These are phyloP conservation scores for Brachionus manjavacas DNA, from an alignment of 1,140 invertebrate species.

Conservation along the genomic window DNA sequence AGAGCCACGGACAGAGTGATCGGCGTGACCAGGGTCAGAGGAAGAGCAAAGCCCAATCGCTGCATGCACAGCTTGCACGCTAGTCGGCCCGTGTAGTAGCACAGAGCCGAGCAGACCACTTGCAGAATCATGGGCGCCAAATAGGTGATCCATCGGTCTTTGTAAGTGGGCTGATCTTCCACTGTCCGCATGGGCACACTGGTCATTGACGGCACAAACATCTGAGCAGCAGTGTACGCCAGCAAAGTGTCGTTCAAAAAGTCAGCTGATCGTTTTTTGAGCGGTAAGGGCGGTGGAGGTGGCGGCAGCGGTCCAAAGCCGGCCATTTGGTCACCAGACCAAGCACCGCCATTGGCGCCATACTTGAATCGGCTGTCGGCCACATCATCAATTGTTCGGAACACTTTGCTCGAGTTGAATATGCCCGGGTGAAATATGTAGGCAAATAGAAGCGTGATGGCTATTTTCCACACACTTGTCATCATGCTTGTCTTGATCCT, in stretches of 20 bases:
- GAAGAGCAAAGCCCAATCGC: constrained; percentile 66
- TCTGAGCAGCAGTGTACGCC: not conserved
- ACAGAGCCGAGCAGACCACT: constrained; percentile 45
- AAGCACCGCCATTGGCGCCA: not conserved
- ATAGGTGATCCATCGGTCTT: constrained; percentile 10
- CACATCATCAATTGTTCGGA: not conserved
- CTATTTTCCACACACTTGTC: constrained; percentile 49
- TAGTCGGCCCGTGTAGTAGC: constrained; percentile 49
- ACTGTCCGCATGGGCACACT: not conserved
- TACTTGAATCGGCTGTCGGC: not conserved
- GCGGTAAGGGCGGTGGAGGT: not conserved
- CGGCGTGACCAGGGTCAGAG: constrained; percentile 83
- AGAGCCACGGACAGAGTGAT: constrained; percentile 76
- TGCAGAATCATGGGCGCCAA: constrained; percentile 37
- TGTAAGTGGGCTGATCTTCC: not conserved
- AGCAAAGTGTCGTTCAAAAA: not conserved
- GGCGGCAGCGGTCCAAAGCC: constrained; percentile 25
- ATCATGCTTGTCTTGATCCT: constrained; percentile 48
- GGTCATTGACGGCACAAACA: constrained; percentile 1
- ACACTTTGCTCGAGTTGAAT: constrained; percentile 19
- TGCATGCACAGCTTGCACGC: constrained; percentile 56
- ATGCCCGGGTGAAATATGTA: constrained; percentile 42
- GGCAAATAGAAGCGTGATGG: constrained; percentile 49
- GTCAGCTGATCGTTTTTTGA: not conserved
- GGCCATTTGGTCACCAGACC: not conserved